Percentiles rank a stretch among this genome's conserved stretches.
Conservation (phyloP, 2,888 invertebrate species). For the Eumerus sabulonum region DNA sequence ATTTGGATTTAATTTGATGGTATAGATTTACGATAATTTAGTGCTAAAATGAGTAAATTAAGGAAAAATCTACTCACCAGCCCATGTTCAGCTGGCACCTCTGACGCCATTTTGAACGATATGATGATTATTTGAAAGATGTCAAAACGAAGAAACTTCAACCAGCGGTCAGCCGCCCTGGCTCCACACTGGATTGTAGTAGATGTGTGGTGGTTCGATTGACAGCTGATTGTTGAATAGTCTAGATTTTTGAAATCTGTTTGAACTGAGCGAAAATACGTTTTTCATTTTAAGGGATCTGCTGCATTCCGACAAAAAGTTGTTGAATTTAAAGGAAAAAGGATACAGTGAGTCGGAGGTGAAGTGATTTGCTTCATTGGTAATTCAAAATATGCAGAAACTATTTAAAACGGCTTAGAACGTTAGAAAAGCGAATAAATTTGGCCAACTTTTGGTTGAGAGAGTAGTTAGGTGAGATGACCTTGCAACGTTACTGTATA, state of each 20-base stretch:
- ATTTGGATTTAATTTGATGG: background rate
- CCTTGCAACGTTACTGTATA: too few species aligned
- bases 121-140: conserved; percentile 59
- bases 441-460: too few species aligned
- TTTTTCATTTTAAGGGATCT: conserved; percentile 16
- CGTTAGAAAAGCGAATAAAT: too few species aligned
- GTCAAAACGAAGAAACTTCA: conserved; percentile 60
- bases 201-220: conserved; percentile 11
- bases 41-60: conserved; percentile 15
- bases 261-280: conserved; percentile 45
- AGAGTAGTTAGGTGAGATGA: too few species aligned
- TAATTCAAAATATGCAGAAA: too few species aligned
- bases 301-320: conserved; percentile 26
- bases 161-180: conserved; percentile 24
- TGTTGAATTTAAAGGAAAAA: too few species aligned
- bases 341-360: too few species aligned
- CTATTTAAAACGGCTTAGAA: too few species aligned
- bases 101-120: conserved; percentile 75
- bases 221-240: background rate
- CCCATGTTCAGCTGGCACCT: conserved; percentile 72
- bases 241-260: conserved; percentile 20
- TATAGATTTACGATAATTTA: conserved; percentile 32
- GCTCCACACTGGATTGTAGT: conserved; percentile 15
- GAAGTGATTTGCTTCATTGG: too few species aligned
- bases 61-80: conserved; percentile 70